Evolutionary conservation across 2,113 vertebrate genomes (phyloP).

Genomic region (Crocuta crocuta): DNA sequence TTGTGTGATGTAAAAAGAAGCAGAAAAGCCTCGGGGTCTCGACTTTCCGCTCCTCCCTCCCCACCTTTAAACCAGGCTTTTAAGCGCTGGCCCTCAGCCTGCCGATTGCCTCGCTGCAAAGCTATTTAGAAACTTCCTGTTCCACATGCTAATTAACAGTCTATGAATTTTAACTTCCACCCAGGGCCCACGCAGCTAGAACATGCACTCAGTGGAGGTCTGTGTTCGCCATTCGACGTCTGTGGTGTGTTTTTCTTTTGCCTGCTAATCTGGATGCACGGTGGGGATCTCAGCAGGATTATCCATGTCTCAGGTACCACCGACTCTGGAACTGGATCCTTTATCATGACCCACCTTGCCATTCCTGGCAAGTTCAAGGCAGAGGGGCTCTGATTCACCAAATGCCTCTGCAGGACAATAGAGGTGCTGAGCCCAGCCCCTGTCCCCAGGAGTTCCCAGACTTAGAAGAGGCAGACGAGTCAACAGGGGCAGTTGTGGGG

Average conservation of each 20-base stretch:
- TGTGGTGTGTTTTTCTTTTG: neutral
- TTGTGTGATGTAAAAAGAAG: slow-evolving; percentile 72
- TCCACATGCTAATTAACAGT: slow-evolving; percentile 85
- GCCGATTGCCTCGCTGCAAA: slow-evolving; percentile 80
- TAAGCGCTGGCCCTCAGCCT: slow-evolving; percentile 70
- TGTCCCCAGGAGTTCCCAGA: neutral
- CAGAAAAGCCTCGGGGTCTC: fast-evolving
- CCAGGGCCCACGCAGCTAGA: slow-evolving; percentile 74
- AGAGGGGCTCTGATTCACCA: neutral
- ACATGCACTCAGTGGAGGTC: slow-evolving; percentile 41
- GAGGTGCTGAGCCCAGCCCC: too few species aligned
- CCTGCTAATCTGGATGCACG: slow-evolving; percentile 35
- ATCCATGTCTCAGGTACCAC: slow-evolving; percentile 60
- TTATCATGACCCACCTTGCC: neutral
- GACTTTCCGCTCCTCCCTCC: neutral
- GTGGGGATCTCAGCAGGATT: slow-evolving; percentile 68
- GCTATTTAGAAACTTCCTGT: slow-evolving; percentile 86
- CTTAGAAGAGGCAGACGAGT: neutral
- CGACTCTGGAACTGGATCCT: slow-evolving; percentile 16
- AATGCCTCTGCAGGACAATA: fast-evolving
- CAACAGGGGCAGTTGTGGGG: neutral
- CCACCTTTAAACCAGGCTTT: slow-evolving; percentile 71
- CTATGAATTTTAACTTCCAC: slow-evolving; percentile 84
- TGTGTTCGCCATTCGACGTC: slow-evolving; percentile 77
- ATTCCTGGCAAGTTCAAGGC: neutral